Base-by-base conservation (phyloP, 2,113 vertebrate genomes). In the Etheostoma spectabile region DNA sequence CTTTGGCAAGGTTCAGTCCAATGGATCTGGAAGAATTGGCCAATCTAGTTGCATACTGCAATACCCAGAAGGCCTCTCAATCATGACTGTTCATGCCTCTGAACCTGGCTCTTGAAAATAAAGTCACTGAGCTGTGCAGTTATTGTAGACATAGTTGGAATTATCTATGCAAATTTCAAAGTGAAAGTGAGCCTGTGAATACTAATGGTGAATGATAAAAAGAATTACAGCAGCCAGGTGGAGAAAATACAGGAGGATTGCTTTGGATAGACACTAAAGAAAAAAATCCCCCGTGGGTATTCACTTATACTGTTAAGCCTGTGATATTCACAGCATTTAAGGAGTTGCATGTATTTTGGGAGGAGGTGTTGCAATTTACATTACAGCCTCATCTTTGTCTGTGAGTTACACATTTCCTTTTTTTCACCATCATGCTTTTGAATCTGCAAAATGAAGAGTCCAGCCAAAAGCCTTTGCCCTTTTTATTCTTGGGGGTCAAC, bases 141-240 rank as follows among this genome's bases (percentile, higher is more conserved):
- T 85, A 91, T 85, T 91, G 88, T 88, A 79, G 82, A 88, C 84
- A 84, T 75, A 74, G 78, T 70, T 82, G 79, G 74, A 91, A 91
- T 89, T 88, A 89, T 86, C 82, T 73, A 79, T 90, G 89, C 87
- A 87, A 87, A 92, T 89, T 88, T 88, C 53, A 65, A 84, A 86
- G 82, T 5, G 64, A 60, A 74, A 52, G 68, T 7, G 30, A 86
- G 71, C 42, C 64, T 5, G 46, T 69, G 90, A 92, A 90, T 88
- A 65, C 88, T 89, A 86, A 87, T 86, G 48, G 68, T 45, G 86
- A 87, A 42, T 48, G 85, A 89, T 53, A 30, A 80, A 75, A 74
- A 85, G 88, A 87, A 85, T 87, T 77, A 87, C 70, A 88, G 79
- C 83, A 75, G 67, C 74, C 86, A 90, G 83, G 81, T 85, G 88